phyloP scores from a whole-genome alignment of 64 coral and sea anemone species.

The Actinia tenebrosa region DNA sequence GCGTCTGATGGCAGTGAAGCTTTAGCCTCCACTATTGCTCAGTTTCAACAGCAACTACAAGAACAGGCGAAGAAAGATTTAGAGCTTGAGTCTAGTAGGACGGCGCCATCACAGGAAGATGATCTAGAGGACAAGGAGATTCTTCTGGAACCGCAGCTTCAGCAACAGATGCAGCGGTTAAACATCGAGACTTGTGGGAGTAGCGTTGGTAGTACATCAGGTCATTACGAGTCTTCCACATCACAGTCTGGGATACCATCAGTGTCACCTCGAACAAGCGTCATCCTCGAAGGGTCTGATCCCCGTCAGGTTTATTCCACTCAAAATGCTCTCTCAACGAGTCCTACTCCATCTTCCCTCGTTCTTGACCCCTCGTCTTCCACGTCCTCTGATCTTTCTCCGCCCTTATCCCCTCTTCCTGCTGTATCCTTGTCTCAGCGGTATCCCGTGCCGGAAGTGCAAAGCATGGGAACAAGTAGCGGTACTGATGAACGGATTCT shows the following conservation, averaged over 20 bases:
- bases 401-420: conserved; percentile 70
- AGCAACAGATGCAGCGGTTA: conserved; percentile 86
- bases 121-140: conserved; percentile 35
- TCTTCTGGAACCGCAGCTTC: conserved; percentile 45
- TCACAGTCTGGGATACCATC: too few species aligned
- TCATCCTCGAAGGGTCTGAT: conserved; percentile 59
- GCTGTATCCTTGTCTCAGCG: conserved; percentile 76
- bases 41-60: conserved; percentile 69
- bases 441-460: conserved; percentile 63
- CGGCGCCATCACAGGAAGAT: conserved; percentile 6
- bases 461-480: conserved; percentile 23
- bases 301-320: neutral
- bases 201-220: conserved; percentile 3
- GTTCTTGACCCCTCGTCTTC: conserved; percentile 37
- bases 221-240: neutral
- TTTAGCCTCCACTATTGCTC: conserved; percentile 62
- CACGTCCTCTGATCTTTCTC: conserved; percentile 53
- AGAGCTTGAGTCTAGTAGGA: neutral
- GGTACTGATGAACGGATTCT: neutral
- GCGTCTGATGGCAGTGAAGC: conserved; percentile 90
- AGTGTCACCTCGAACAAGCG: conserved; percentile 65
- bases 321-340: conserved; percentile 35
- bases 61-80: conserved; percentile 20
- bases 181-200: conserved; percentile 78
- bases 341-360: conserved; percentile 35